Evolutionary conservation across 1,140 invertebrate species (phyloP).

Genomic region (Chionoecetes opilio): DNA sequence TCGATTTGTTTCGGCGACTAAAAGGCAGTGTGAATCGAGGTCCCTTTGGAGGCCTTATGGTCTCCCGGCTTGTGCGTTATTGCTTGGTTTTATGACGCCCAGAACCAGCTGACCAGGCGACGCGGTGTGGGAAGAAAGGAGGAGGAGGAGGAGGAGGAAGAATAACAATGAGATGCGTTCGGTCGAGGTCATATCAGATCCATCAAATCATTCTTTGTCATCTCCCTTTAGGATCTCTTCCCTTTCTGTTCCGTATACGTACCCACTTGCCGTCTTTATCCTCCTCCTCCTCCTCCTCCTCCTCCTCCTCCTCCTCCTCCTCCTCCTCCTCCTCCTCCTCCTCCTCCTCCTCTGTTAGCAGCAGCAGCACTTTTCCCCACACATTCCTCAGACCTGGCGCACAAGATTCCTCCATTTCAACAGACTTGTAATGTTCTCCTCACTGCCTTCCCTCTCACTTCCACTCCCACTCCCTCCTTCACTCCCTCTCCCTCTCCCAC

Average conservation of each 20-base stretch:
- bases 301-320: not conserved
- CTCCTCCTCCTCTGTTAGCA: not conserved
- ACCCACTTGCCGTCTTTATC: no score
- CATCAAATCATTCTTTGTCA: not conserved
- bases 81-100: not conserved
- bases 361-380: not conserved
- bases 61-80: not conserved
- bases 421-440: not conserved
- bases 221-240: not conserved
- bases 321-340: not conserved
- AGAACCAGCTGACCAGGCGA: not conserved
- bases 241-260: not conserved
- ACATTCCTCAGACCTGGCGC: not conserved
- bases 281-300: not conserved
- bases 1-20: not conserved
- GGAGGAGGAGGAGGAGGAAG: slow-evolving; percentile 3
- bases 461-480: not conserved
- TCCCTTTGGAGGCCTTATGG: not conserved
- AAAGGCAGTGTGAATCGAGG: not conserved
- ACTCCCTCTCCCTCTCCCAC: no score
- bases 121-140: not conserved
- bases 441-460: not conserved
- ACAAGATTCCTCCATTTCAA: slow-evolving; percentile 20
- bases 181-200: not conserved
- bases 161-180: not conserved